Evolutionary conservation across 1,140 invertebrate genomes (phyloP).

Genomic region (Diabrotica undecimpunctata): DNA sequence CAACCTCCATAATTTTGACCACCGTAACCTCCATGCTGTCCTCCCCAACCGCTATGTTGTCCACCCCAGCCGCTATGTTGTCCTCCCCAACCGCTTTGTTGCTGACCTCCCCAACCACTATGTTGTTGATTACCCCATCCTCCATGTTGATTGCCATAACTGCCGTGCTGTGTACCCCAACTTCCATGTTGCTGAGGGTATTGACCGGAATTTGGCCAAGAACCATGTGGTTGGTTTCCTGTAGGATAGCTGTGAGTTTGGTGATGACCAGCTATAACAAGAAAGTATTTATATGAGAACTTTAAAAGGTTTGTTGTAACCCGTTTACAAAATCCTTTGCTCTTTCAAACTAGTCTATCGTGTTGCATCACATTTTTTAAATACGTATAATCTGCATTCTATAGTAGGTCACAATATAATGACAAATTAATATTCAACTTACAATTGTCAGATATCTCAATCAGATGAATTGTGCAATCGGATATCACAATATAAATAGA

Average conservation of each 20-base stretch:
- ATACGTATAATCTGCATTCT: too few relatives aligned
- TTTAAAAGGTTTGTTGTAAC: too few relatives aligned
- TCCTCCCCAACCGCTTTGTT: background rate
- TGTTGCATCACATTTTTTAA: too few relatives aligned
- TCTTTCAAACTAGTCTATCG: too few relatives aligned
- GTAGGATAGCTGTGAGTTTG: background rate
- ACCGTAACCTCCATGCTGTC: background rate
- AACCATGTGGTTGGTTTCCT: constrained; percentile 11
- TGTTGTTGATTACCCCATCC: background rate
- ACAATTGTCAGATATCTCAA: too few relatives aligned
- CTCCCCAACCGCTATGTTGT: constrained; percentile 11
- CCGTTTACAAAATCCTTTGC: background rate
- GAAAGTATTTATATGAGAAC: too few relatives aligned
- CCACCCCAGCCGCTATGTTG: constrained; percentile 19
- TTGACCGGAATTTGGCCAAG: constrained; percentile 3
- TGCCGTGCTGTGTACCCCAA: background rate
- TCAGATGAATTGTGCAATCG: too few relatives aligned
- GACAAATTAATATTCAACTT: background rate
- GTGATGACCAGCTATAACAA: constrained; percentile 1
- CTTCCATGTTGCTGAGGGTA: constrained; percentile 10
- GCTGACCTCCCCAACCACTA: background rate
- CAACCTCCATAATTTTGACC: background rate
- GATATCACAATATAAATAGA: too few relatives aligned
- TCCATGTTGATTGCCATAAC: background rate
- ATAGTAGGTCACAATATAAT: background rate